These are phyloP conservation scores for Drosophila meridiana DNA, from an alignment of 2,888 invertebrate genomes.

Conservation along the genomic window DNA sequence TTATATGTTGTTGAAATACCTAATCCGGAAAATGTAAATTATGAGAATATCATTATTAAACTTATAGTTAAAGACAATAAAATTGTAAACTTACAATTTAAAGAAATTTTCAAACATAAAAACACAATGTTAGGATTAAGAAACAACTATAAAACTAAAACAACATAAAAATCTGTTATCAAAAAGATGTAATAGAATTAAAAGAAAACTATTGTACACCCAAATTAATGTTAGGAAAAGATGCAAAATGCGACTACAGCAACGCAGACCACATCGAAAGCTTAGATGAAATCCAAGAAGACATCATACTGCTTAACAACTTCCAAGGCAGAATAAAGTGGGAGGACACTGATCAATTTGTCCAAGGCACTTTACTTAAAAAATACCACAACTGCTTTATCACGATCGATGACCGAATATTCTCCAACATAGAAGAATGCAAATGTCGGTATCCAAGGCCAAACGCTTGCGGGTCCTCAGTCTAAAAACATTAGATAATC, in stretches of 20 bases:
- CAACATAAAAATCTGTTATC: no score
- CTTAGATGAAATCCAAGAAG: no score
- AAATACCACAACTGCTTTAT: no score
- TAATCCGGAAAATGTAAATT: background rate
- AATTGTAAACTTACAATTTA: background rate
- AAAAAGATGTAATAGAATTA: background rate
- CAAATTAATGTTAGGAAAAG: background rate
- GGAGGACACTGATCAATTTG: no score
- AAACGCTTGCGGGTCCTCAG: background rate
- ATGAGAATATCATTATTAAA: background rate
- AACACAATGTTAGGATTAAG: background rate
- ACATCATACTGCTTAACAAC: no score
- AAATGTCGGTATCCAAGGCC: background rate
- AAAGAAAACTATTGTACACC: background rate
- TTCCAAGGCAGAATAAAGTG: no score
- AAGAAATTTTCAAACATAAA: background rate
- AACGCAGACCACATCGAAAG: background rate
- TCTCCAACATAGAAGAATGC: background rate
- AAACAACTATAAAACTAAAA: background rate
- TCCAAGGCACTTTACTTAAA: no score
- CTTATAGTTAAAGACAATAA: background rate
- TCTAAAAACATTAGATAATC: slow-evolving; percentile 1
- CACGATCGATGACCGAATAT: background rate
- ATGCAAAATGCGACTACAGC: background rate
- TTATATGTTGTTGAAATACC: background rate